Conservation (phyloP, 2,113 vertebrate genomes). For the Suricata suricatta region DNA sequence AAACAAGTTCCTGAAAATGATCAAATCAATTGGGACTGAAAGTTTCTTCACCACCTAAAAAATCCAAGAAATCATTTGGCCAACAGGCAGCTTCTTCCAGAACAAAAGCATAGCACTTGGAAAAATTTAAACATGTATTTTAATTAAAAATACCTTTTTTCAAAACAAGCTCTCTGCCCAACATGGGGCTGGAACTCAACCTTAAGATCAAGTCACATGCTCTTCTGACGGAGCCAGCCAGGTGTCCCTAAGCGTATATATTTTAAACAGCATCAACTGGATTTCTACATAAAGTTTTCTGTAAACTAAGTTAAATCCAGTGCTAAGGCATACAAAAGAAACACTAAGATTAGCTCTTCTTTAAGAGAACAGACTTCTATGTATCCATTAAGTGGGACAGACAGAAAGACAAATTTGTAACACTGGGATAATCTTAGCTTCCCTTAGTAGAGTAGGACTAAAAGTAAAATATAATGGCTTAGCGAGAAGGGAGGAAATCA, state of each 20-base stretch:
- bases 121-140: neutral
- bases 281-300: conserved; percentile 41
- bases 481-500: neutral
- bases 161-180: neutral
- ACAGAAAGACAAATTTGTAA: neutral
- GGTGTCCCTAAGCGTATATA: neutral
- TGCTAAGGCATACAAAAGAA: neutral
- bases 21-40: conserved; percentile 10
- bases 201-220: neutral
- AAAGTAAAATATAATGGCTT: neutral
- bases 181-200: neutral
- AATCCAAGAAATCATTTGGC: conserved; percentile 18
- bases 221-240: neutral
- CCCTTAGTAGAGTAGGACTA: neutral
- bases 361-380: neutral
- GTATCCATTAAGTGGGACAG: neutral
- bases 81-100: conserved; percentile 20
- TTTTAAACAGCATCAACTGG: neutral
- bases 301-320: conserved; percentile 40
- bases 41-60: conserved; percentile 14
- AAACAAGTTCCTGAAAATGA: conserved; percentile 57
- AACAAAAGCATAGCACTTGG: neutral
- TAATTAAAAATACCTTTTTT: neutral
- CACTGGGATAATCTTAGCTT: neutral
- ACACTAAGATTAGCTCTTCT: neutral